These are phyloP conservation scores for Callipepla squamata DNA, from an alignment of 2,113 vertebrate species.

Conservation along the genomic window DNA sequence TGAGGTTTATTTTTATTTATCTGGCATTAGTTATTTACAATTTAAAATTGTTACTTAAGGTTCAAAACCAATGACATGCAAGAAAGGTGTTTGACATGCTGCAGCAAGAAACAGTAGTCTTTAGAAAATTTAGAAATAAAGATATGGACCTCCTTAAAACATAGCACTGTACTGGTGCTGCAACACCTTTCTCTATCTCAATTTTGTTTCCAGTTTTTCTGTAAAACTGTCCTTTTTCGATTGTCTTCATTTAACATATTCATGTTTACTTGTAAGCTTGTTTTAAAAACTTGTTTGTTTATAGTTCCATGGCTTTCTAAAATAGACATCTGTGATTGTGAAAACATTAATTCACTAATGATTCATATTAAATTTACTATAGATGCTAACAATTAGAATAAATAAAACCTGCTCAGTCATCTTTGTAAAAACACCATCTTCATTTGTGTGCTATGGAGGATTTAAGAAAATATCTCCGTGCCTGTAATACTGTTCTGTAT, in stretches of 20 bases:
- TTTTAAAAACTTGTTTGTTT: not conserved
- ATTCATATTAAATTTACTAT: not conserved
- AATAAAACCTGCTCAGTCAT: not conserved
- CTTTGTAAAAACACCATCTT: not conserved
- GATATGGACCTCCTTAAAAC: not conserved
- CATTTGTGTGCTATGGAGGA: not conserved
- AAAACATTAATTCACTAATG: not conserved
- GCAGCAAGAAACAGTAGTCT: not conserved
- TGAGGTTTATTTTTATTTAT: conserved; percentile 12
- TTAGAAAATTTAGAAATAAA: not conserved
- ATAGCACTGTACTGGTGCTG: not conserved
- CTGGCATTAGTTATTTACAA: conserved; percentile 47
- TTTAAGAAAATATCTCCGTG: not conserved
- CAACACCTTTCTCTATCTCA: not conserved
- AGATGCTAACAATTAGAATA: not conserved
- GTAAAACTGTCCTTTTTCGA: not conserved
- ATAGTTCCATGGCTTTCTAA: not conserved
- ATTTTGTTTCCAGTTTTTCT: not conserved
- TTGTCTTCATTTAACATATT: rapidly evolving
- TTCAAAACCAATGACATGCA: not conserved
- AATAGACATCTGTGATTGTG: not conserved
- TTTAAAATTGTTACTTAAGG: not conserved
- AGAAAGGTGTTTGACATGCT: conserved; percentile 32
- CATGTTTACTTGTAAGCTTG: not conserved
- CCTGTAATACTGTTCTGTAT: not conserved